Base-by-base conservation (phyloP, 2,888 invertebrate genomes). In the Pyrgus malvae region DNA sequence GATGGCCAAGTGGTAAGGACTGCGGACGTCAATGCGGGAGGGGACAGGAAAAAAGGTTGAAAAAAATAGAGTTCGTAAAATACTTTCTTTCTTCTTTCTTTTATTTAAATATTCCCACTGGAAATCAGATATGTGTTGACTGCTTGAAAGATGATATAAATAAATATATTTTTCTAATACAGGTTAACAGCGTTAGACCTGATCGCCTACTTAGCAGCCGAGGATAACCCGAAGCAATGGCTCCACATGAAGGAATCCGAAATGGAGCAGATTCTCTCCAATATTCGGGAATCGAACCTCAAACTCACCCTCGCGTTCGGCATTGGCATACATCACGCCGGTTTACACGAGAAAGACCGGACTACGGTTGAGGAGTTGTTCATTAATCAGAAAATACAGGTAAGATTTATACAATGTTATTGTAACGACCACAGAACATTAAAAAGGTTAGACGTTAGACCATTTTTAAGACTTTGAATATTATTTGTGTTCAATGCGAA, bases 271-370 rank as follows among this genome's bases (percentile, higher is more conserved):
- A 92, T 95, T 3, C 84, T 96, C 1, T 80, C 92, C 12, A 92
- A 92, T 64, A 93, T 96, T 38, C 93, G 93, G 62, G 99, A 99
- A 69, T 92, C 94, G 3, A 99, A 98, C 88, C 90, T 99, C 42
- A 97, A 98, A 72, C 92, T 99, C 59, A 97, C 97, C 0, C 89
- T 99, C 16, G 95, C 98, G 0, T 99, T 99, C 84, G 99, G 99
- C 1, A 98, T 99, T 63, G 99, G 99, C 1, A 94, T 99, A 67
- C 99, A 99, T 90, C 99, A 99, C 86, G 99, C 99, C 14, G 99
- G 99, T 48, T 88, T 99, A 51, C 96, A 97, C 65, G 99, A 99
- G 63, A 92, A 93, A 57, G 99, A 99, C 80, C 92, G 99, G 37
- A 95, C 93, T 72, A 93, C 95, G 1, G 97, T 98, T 0, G 99